Base-by-base conservation (phyloP, 2,113 vertebrate species). In the Cygnus buccinator region DNA sequence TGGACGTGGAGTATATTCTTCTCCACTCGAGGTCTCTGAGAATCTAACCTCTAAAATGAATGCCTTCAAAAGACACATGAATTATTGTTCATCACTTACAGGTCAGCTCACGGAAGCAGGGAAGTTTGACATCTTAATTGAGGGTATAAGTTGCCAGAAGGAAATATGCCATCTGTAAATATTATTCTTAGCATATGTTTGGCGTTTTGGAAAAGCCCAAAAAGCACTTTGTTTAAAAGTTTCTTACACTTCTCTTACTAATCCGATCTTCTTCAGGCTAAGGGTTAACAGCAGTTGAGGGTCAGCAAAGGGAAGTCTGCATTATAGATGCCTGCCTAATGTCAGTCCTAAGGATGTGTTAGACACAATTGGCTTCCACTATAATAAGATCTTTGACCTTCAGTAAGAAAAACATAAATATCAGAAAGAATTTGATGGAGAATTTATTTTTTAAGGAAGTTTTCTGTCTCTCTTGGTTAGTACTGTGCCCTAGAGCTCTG, bases 311-410 rank as follows among this genome's bases (percentile, higher is more conserved):
- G 88, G 94, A 96, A 92, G 95, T n/a, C 59, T 79, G 71, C 31
- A 16, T 43, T 70, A 63, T 2, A 94, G 88, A 71, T 25, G 85
- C 59, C 95, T 91, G 95, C 80, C 84, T 39, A 84, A 46, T 9
- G 1, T 93, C 91, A 95, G 86, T 43, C 73, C 62, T 43, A 33
- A 87, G 94, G 89, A 96, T 93, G 80, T 89, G 81, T 89, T 71
- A 92, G 89, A 84, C 87, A 90, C 89, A 91, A 84, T 46, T 9
- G 2, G 68, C 87, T 96, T 91, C 91, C 77, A 92, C 87, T 95
- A 57, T 26, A 72, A 18, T 17, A 59, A 84, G 80, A 95, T 71
- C 93, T 93, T 92, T 95, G 95, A 97, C 96, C 81, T 84, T 92
- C 43, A 35, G 70, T 33, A 52, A 94, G 70, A 61, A 90, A 71